phyloP scores from a whole-genome alignment of 2,113 vertebrate species.

The Sinosuthora webbiana region DNA sequence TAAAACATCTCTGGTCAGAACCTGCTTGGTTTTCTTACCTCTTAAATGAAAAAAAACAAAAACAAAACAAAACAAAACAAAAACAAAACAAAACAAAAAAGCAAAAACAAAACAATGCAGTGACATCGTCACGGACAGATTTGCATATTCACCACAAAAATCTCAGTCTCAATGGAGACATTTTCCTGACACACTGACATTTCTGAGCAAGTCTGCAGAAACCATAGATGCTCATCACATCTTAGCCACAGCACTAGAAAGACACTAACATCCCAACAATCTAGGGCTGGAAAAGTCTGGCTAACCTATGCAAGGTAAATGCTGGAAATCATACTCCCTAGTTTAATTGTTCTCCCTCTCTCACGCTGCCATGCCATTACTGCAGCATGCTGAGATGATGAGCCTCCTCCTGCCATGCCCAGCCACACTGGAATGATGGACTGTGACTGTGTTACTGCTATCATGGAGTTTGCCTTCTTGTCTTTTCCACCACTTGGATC shows the following conservation, averaged over 20 bases:
- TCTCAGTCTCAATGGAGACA: neutral
- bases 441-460: neutral
- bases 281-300: neutral
- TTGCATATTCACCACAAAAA: neutral
- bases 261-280: neutral
- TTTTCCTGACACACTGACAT: neutral
- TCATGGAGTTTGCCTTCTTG: neutral
- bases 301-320: neutral
- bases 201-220: neutral
- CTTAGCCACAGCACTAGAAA: neutral
- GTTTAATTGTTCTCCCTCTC: neutral
- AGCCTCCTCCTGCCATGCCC: neutral
- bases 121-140: neutral
- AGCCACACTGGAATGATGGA: neutral
- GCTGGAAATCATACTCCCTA: neutral
- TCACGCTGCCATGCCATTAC: neutral
- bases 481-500: neutral
- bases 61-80: neutral
- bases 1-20: neutral
- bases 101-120: neutral
- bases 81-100: neutral
- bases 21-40: neutral
- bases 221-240: neutral
- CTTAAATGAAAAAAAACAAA: neutral
- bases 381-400: neutral